These are phyloP conservation scores for Falco cherrug DNA, from an alignment of 2,797 vertebrate species.

Conservation along the genomic window DNA sequence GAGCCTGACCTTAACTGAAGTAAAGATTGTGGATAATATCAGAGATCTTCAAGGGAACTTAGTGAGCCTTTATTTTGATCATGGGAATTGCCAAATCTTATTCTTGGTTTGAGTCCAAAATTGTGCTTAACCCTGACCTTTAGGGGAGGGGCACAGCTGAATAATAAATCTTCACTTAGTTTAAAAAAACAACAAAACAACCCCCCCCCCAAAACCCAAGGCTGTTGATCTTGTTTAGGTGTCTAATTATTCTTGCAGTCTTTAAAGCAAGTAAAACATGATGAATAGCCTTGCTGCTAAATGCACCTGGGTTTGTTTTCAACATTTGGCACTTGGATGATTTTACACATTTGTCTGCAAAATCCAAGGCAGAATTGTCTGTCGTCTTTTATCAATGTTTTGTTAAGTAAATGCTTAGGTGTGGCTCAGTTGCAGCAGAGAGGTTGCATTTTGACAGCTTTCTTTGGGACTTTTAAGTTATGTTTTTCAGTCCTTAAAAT, in stretches of 20 bases:
- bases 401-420: neutral
- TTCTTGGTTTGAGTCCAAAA: neutral
- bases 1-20: neutral
- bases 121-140: neutral
- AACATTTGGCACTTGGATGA: neutral
- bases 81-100: neutral
- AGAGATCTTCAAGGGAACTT: neutral
- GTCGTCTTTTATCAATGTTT: neutral
- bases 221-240: neutral
- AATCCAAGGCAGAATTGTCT: neutral
- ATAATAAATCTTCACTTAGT: neutral
- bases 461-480: neutral
- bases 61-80: neutral
- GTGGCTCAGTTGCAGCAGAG: neutral
- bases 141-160: neutral
- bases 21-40: neutral
- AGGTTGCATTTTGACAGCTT: neutral
- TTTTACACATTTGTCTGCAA: neutral
- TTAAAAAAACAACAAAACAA: neutral
- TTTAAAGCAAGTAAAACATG: neutral
- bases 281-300: neutral
- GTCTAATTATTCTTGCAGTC: neutral
- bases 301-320: neutral
- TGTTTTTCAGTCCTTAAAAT: neutral
- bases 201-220: rapidly evolving